Evolutionary conservation across 2,888 invertebrate species (phyloP).

Genomic region (Helleia helle): DNA sequence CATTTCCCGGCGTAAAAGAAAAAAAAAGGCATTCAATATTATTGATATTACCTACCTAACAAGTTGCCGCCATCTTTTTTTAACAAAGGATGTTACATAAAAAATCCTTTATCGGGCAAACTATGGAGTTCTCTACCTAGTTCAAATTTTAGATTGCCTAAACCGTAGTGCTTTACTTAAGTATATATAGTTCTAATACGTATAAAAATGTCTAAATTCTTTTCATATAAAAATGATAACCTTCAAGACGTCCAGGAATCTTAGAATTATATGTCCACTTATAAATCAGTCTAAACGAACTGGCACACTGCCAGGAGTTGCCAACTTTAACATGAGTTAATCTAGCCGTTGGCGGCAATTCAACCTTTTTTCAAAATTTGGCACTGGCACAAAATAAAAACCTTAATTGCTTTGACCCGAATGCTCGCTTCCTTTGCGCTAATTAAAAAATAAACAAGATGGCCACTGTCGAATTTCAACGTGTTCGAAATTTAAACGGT

Average conservation of each 20-base stretch:
- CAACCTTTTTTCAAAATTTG: conserved; percentile 51
- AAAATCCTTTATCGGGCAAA: too few relatives aligned
- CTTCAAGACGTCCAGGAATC: conserved; percentile 6
- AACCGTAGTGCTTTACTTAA: too few relatives aligned
- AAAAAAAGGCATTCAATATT: too few relatives aligned
- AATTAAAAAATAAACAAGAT: conserved; percentile 36
- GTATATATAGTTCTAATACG: too few relatives aligned
- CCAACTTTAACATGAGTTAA: conserved; percentile 58
- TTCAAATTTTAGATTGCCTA: too few relatives aligned
- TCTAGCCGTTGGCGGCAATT: conserved; percentile 51
- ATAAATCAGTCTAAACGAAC: conserved; percentile 41
- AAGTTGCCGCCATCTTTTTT: too few relatives aligned
- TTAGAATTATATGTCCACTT: conserved; percentile 9
- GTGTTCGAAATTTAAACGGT: conserved; percentile 13
- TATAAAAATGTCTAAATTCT: too few relatives aligned
- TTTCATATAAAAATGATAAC: background rate
- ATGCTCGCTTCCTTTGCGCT: conserved; percentile 41
- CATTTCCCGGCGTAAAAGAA: too few relatives aligned
- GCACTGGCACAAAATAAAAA: conserved; percentile 53
- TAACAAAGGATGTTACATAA: too few relatives aligned
- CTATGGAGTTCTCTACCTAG: too few relatives aligned
- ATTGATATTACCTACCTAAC: too few relatives aligned
- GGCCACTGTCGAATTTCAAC: conserved; percentile 10
- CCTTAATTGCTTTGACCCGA: conserved; percentile 57
- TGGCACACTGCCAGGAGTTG: conserved; percentile 32